Percentiles rank a stretch among this genome's conserved stretches.
phyloP scores from a whole-genome alignment of 2,113 vertebrate species.

The Engraulis encrasicolus region DNA sequence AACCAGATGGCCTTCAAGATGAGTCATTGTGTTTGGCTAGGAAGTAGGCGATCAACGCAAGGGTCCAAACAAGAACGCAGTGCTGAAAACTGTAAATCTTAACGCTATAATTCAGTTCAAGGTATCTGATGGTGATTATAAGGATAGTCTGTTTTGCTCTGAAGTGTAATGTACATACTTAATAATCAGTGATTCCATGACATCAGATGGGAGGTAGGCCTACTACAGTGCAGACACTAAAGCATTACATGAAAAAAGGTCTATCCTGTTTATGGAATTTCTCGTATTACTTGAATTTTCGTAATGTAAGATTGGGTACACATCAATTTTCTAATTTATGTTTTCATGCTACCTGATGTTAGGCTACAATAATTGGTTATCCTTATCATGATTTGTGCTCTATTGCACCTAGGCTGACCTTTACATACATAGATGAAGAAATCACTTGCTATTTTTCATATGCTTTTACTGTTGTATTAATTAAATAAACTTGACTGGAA shows the following conservation, averaged over 20 bases:
- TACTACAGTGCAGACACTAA: not conserved
- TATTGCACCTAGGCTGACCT: not conserved
- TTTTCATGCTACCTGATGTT: slow-evolving; percentile 31
- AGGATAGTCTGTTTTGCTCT: not conserved
- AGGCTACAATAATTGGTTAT: not conserved
- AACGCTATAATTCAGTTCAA: not conserved
- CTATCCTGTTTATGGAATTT: slow-evolving; percentile 48
- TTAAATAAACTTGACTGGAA: slow-evolving; percentile 17
- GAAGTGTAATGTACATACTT: not conserved
- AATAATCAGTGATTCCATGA: not conserved
- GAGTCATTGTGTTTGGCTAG: not conserved
- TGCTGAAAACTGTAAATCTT: not conserved
- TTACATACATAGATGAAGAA: not conserved
- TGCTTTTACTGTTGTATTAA: not conserved
- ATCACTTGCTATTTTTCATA: not conserved
- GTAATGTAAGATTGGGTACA: not conserved
- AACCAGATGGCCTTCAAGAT: not conserved
- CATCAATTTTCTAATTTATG: slow-evolving; percentile 32
- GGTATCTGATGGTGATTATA: not conserved
- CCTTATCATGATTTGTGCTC: not conserved
- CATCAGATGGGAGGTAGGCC: not conserved
- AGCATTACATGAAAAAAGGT: not conserved
- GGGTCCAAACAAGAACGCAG: not conserved
- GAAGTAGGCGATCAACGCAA: not conserved
- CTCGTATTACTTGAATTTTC: slow-evolving; percentile 54